phyloP scores from a whole-genome alignment of 2,888 invertebrate species.

The Pegoplata infirma region DNA sequence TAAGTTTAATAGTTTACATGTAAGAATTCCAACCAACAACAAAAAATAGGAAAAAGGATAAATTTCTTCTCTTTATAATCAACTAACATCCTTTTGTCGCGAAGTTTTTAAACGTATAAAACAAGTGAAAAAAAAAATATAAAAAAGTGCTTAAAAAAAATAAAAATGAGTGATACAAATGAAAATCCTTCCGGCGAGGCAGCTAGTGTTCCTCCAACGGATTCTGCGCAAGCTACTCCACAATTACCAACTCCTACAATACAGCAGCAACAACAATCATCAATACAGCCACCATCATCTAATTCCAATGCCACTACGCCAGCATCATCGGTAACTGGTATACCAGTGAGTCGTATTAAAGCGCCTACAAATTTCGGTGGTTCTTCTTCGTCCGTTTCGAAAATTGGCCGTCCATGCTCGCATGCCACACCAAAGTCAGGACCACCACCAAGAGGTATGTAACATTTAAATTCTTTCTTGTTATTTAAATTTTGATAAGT shows the following conservation, averaged over 20 bases:
- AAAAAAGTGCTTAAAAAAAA: constrained; percentile 32
- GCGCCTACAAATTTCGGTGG: constrained; percentile 69
- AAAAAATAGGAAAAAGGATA: neutral
- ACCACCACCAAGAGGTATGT: constrained; percentile 74
- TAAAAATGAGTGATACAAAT: constrained; percentile 69
- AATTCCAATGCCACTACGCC: constrained; percentile 70
- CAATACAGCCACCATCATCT: constrained; percentile 33
- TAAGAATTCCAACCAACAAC: no score
- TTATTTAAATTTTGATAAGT: no score
- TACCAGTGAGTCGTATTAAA: constrained; percentile 68
- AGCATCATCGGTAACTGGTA: constrained; percentile 69
- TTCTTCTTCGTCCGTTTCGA: constrained; percentile 70
- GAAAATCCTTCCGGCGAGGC: constrained; percentile 50
- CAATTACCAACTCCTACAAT: constrained; percentile 34
- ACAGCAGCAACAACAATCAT: constrained; percentile 29
- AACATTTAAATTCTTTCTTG: no score
- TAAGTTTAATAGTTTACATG: constrained; percentile 28
- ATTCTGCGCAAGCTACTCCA: neutral
- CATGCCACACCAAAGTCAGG: constrained; percentile 73
- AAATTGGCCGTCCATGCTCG: constrained; percentile 73
- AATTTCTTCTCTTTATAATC: neutral
- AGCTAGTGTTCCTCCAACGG: neutral
- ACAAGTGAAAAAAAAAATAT: constrained; percentile 33
- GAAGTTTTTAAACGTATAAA: constrained; percentile 4
- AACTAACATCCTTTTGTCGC: neutral